A percentile compares a stretch with the other conserved stretches of the same genome.
These are phyloP conservation scores for Morus bassanus DNA, from an alignment of 2,797 vertebrate genomes.

Conservation along the genomic window DNA sequence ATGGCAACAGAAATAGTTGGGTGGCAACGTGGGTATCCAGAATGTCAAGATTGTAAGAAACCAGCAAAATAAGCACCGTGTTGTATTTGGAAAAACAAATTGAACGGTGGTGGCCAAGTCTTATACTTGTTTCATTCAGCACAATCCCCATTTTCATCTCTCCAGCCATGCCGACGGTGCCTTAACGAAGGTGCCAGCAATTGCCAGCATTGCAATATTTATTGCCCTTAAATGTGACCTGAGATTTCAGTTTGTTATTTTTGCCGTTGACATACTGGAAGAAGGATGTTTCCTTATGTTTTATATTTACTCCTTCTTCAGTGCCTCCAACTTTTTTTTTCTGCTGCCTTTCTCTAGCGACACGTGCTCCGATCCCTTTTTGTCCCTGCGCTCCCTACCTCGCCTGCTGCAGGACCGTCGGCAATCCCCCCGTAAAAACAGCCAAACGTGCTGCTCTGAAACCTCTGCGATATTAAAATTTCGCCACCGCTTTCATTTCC, in stretches of 20 bases:
- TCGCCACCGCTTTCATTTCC: background rate
- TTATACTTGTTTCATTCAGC: slow-evolving; percentile 12
- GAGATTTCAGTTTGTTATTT: background rate
- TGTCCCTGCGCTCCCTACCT: background rate
- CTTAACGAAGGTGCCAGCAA: slow-evolving; percentile 13
- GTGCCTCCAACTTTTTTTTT: background rate
- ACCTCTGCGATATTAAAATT: background rate
- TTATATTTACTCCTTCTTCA: background rate
- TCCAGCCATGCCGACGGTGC: background rate
- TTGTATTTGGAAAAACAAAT: slow-evolving; percentile 51
- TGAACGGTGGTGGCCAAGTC: slow-evolving; percentile 52
- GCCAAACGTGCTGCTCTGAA: background rate
- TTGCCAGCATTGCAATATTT: background rate
- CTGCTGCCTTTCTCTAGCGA: background rate
- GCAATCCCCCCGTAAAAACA: background rate
- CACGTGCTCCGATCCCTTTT: slow-evolving; percentile 26
- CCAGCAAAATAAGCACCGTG: slow-evolving; percentile 40
- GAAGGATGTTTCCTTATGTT: background rate
- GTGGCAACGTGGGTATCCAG: slow-evolving; percentile 66
- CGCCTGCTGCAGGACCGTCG: background rate
- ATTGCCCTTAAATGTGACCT: background rate
- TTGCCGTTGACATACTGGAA: slow-evolving; percentile 10
- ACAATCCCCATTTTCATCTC: slow-evolving; percentile 55
- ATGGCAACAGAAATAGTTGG: slow-evolving; percentile 77
- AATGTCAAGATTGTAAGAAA: slow-evolving; percentile 65